Conservation (phyloP, 2,797 vertebrate species). For the Coilia nasus region DNA sequence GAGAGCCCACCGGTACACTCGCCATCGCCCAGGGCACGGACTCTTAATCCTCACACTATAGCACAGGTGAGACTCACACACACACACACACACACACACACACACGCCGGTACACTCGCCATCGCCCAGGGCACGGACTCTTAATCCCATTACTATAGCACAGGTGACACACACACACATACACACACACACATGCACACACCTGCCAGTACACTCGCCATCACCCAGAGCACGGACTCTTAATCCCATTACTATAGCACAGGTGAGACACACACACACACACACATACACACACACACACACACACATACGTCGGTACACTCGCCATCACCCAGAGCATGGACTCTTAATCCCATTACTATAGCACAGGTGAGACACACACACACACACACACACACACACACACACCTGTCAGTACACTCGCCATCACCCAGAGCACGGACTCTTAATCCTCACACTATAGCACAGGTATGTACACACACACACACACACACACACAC, state of each 20-base stretch:
- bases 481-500: not conserved
- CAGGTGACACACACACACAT: slow-evolving; percentile 70
- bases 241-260: not conserved
- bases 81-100: not conserved
- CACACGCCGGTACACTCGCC: slow-evolving; percentile 86
- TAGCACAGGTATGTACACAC: too few relatives aligned
- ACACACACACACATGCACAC: slow-evolving; percentile 3
- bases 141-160: slow-evolving; percentile 86
- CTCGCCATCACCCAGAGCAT: not conserved
- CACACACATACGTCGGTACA: not conserved
- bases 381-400: too few relatives aligned
- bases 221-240: slow-evolving; percentile 7
- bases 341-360: too few relatives aligned
- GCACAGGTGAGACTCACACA: slow-evolving; percentile 77
- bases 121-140: slow-evolving; percentile 75
- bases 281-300: not conserved
- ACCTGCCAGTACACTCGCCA: not conserved
- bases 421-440: too few relatives aligned
- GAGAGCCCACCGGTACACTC: slow-evolving; percentile 95
- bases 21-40: slow-evolving; percentile 79
- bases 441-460: too few relatives aligned
- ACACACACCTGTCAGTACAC: too few relatives aligned
- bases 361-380: too few relatives aligned
- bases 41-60: slow-evolving; percentile 82
- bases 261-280: slow-evolving; percentile 4